Conservation (phyloP, 2,797 vertebrate genomes). For the Microcaecilia unicolor region DNA sequence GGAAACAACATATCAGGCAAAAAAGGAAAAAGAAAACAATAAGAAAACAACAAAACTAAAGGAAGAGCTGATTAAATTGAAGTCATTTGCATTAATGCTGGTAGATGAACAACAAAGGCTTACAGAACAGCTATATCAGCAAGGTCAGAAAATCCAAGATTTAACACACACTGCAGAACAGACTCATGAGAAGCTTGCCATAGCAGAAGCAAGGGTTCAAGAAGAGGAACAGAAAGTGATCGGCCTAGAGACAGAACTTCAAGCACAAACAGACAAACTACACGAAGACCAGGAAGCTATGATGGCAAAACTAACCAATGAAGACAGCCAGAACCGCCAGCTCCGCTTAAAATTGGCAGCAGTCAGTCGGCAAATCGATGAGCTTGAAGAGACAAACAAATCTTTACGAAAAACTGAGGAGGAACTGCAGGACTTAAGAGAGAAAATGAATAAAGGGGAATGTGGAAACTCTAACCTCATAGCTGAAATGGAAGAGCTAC, state of each 20-base stretch:
- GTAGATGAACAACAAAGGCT: slow-evolving; percentile 91
- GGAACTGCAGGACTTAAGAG: slow-evolving; percentile 83
- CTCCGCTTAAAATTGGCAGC: slow-evolving; percentile 78
- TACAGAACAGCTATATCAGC: slow-evolving; percentile 71
- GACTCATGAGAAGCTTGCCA: slow-evolving; percentile 69
- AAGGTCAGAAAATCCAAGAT: slow-evolving; percentile 75
- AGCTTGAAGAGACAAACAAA: slow-evolving; percentile 88
- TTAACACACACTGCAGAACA: slow-evolving; percentile 60
- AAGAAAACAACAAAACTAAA: slow-evolving; percentile 70
- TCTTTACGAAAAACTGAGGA: slow-evolving; percentile 81
- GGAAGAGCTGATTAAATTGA: slow-evolving; percentile 86
- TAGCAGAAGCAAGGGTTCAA: slow-evolving; percentile 61
- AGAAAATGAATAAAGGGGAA: slow-evolving; percentile 81
- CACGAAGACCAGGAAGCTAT: slow-evolving; percentile 76
- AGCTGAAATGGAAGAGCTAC: slow-evolving; percentile 83
- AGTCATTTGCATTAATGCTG: slow-evolving; percentile 89
- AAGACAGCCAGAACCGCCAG: slow-evolving; percentile 84
- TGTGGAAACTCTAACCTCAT: slow-evolving; percentile 74
- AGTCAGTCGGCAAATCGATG: slow-evolving; percentile 82
- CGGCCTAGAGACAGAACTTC: slow-evolving; percentile 72
- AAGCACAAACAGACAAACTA: slow-evolving; percentile 54
- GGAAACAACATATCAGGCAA: slow-evolving; percentile 73
- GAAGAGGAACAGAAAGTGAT: slow-evolving; percentile 74
- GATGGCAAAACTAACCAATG: slow-evolving; percentile 82
- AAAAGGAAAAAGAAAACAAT: slow-evolving; percentile 77